A percentile compares a stretch with the other conserved stretches of the same genome.
Evolutionary conservation across 2,113 vertebrate species (phyloP).

Genomic region (Halcyon senegalensis): DNA sequence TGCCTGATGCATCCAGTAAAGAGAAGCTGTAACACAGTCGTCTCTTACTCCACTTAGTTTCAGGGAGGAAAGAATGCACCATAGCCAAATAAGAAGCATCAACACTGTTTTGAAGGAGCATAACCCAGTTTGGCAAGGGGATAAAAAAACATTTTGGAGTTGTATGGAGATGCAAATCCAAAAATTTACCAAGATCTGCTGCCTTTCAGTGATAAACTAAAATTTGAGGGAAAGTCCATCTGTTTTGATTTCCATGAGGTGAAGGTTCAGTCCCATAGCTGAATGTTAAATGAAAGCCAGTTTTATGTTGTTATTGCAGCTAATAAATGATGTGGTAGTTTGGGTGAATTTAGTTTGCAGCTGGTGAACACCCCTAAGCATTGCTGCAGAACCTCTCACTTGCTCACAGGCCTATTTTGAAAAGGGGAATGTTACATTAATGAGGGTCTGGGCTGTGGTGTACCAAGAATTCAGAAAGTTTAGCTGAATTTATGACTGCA

Average conservation of each 20-base stretch:
- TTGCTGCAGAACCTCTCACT: background rate
- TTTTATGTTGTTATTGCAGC: background rate
- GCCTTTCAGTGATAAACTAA: background rate
- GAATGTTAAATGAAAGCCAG: background rate
- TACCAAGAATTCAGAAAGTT: background rate
- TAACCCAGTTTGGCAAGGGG: background rate
- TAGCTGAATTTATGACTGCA: background rate
- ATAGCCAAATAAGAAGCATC: background rate
- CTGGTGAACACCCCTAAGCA: background rate
- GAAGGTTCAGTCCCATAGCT: background rate
- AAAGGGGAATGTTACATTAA: background rate
- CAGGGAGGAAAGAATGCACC: background rate
- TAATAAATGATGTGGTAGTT: background rate
- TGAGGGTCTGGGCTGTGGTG: background rate
- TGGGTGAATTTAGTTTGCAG: background rate
- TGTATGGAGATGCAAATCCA: background rate
- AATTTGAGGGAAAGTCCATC: background rate
- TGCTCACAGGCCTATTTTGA: background rate
- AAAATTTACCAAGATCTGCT: background rate
- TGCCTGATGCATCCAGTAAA: background rate
- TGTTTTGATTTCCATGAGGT: background rate
- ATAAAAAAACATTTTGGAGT: background rate
- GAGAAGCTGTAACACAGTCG: background rate
- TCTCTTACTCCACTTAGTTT: background rate
- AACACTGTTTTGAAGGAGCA: background rate